These are phyloP conservation scores for Ecdyonurus torrentis DNA, from an alignment of 2,888 invertebrate genomes.

Conservation along the genomic window DNA sequence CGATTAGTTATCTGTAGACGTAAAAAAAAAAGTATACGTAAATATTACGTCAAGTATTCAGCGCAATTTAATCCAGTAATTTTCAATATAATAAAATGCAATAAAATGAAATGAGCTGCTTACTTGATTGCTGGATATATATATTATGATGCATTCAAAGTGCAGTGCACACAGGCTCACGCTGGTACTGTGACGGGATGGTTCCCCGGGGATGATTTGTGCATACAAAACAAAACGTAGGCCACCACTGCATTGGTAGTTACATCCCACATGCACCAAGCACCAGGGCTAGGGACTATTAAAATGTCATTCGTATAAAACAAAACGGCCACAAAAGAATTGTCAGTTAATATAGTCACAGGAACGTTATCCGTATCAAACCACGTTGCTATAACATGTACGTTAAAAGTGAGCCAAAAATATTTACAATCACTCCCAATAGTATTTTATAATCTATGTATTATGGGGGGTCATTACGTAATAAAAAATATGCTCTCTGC, in stretches of 20 bases:
- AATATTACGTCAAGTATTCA: no score
- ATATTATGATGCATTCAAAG: no score
- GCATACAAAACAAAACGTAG: background rate
- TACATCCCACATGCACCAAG: background rate
- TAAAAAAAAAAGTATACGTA: no score
- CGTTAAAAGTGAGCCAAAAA: constrained; percentile 3
- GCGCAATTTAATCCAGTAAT: no score
- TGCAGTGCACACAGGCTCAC: no score
- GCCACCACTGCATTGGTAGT: background rate
- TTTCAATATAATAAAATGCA: no score
- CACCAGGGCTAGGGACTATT: background rate
- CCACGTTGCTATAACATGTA: background rate
- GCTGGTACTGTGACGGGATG: no score
- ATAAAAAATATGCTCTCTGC: no score
- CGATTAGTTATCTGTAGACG: no score
- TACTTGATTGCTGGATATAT: no score
- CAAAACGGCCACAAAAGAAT: background rate
- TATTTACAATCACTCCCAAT: background rate
- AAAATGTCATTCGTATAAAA: background rate
- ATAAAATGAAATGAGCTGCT: no score
- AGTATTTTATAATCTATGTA: background rate
- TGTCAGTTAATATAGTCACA: background rate
- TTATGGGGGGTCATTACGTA: background rate
- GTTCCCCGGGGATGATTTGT: background rate
- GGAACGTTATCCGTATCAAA: background rate